These are phyloP conservation scores for Danio jaintianensis DNA, from an alignment of 2,797 vertebrate genomes.

Conservation along the genomic window DNA sequence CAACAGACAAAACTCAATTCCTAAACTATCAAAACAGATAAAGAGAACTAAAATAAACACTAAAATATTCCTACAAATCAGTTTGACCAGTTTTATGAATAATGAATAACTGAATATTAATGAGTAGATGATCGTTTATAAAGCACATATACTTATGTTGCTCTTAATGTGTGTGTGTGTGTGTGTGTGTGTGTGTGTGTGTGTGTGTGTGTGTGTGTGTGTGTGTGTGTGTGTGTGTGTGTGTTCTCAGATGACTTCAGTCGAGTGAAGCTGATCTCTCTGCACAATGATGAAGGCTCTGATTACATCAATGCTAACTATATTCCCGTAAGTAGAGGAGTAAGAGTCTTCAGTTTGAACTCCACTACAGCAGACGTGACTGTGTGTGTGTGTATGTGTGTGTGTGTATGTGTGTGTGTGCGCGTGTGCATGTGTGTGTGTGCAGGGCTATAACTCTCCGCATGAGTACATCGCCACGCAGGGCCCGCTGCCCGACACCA, in stretches of 20 bases:
- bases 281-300: conserved; percentile 91
- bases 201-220: too few species aligned
- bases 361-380: too few species aligned
- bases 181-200: too few species aligned
- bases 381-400: neutral
- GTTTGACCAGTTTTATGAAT: too few species aligned
- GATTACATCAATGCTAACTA: conserved; percentile 98
- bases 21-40: too few species aligned
- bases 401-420: neutral
- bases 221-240: neutral
- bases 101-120: too few species aligned
- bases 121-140: too few species aligned
- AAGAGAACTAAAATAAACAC: too few species aligned
- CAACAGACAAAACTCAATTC: too few species aligned
- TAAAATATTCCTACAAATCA: too few species aligned
- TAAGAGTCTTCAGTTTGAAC: neutral
- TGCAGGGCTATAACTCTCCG: conserved; percentile 88
- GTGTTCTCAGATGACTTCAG: conserved; percentile 90
- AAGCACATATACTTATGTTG: too few species aligned
- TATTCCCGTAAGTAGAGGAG: conserved; percentile 86
- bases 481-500: conserved; percentile 93
- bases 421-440: neutral
- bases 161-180: too few species aligned
- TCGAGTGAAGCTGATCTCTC: conserved; percentile 88
- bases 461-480: conserved; percentile 96